Evolutionary conservation across 2,113 vertebrate genomes (phyloP).

Genomic region (Leuciscus idus): DNA sequence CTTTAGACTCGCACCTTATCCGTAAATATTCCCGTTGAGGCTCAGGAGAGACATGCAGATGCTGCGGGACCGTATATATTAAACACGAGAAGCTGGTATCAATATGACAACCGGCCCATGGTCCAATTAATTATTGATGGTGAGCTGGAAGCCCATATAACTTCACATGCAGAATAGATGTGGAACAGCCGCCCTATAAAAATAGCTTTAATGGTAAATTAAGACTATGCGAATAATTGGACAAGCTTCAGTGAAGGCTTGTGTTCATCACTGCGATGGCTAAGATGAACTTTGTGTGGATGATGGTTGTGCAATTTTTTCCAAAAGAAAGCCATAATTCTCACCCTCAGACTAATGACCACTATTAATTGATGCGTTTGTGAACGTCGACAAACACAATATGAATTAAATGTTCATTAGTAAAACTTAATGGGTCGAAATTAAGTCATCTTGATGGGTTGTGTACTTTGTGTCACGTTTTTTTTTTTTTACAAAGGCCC

Average conservation of each 20-base stretch:
- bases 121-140: conserved; percentile 47
- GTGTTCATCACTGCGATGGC: conserved; percentile 3
- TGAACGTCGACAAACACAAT: neutral
- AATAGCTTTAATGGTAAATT: conserved; percentile 15
- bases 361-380: neutral
- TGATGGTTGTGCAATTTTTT: neutral
- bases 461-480: neutral
- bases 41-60: neutral
- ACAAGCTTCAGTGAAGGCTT: neutral
- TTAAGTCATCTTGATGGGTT: neutral
- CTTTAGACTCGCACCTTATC: neutral
- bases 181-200: conserved; percentile 2
- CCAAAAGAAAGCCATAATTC: neutral
- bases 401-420: neutral
- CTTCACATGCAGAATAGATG: neutral
- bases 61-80: conserved; percentile 3
- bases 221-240: neutral
- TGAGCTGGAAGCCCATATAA: conserved; percentile 1
- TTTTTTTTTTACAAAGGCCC: neutral
- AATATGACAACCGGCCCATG: conserved; percentile 28
- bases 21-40: neutral
- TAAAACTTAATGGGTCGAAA: neutral
- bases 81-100: neutral
- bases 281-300: neutral
- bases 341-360: neutral